Base-by-base conservation (phyloP, 2,797 vertebrate genomes). In the Monodelphis domestica region DNA sequence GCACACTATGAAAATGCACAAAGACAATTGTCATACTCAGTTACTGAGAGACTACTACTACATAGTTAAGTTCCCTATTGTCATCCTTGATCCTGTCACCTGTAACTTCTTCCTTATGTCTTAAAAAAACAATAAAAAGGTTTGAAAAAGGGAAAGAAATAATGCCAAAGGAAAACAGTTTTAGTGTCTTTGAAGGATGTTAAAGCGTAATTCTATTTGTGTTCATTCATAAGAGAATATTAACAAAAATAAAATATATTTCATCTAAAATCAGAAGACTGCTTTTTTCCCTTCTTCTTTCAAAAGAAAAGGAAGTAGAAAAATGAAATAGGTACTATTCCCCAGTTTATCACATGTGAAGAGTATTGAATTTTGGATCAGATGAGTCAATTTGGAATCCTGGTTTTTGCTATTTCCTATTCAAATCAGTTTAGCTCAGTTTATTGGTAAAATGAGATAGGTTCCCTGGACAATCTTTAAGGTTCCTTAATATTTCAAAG, bases 221-320 rank as follows among this genome's bases (percentile, higher is more conserved):
- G 14, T 21, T n/a, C 15, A 21, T 70, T 70, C n/a, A 70, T 33
- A 38, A 70, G 38, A 6, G 63, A 70, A 38, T 17, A 17, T 38
- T 2, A 70, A 38, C 14, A 70, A 70, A 24, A 91, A 90, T 21
- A 14, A 45, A 45, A 88, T 84, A 3, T 54, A 28, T 1, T 5
- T 45, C 26, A 9, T 17, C 15, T 45, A 51, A 30, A 54, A 53
- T 53, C 30, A 78, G 95, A 55, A 17, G 0, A 15, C 2, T 17
- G 5, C 5, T 38, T 70, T 70, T 56, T 70, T 2, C 12, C 15
- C 0, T 54, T 89, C 1, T 88, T 33, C 50, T 87, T 93, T 95
- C 53, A 78, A 59, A 94, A 29, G 5, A 94, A 89, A 91, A 89
- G n/a, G 38, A 94, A 88, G 56, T 4, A 55, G 4, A 54, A 24